Evolutionary conservation across 2,888 invertebrate species (phyloP).

Genomic region (Nipponacmea schrenckii): DNA sequence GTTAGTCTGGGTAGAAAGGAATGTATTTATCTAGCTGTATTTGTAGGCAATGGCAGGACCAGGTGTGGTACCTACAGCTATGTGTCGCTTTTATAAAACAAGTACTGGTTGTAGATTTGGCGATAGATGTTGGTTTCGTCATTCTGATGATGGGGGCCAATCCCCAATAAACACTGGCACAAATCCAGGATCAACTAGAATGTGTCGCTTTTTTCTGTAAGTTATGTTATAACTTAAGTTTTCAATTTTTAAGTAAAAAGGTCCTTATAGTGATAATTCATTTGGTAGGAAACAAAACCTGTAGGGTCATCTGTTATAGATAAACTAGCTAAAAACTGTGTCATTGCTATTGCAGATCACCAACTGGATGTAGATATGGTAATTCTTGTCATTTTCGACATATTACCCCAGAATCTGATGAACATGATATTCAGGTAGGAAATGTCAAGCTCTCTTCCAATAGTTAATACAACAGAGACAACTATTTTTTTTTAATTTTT

Average conservation of each 20-base stretch:
- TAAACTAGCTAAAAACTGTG: no score
- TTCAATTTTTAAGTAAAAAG: not conserved
- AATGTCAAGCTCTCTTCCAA: no score
- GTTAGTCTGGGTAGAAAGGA: no score
- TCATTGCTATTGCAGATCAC: not conserved
- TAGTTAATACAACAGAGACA: no score
- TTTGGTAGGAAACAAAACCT: no score
- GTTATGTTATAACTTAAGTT: not conserved
- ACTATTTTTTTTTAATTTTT: no score
- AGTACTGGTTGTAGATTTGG: slow-evolving; percentile 26
- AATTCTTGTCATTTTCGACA: slow-evolving; percentile 5
- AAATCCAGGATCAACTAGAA: slow-evolving; percentile 8
- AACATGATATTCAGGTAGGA: not conserved
- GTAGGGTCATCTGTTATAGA: no score
- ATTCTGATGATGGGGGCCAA: not conserved
- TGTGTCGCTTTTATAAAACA: slow-evolving; percentile 19
- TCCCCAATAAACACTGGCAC: not conserved
- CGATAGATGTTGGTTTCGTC: slow-evolving; percentile 17
- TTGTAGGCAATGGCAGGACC: not conserved
- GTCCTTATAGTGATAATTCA: no score
- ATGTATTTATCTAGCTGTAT: not conserved
- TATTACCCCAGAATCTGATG: not conserved
- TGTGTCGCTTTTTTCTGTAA: slow-evolving; percentile 16
- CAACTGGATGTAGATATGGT: not conserved
- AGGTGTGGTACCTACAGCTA: not conserved